Evolutionary conservation across 2,113 vertebrate species (phyloP).

Genomic region (Bettongia penicillata): DNA sequence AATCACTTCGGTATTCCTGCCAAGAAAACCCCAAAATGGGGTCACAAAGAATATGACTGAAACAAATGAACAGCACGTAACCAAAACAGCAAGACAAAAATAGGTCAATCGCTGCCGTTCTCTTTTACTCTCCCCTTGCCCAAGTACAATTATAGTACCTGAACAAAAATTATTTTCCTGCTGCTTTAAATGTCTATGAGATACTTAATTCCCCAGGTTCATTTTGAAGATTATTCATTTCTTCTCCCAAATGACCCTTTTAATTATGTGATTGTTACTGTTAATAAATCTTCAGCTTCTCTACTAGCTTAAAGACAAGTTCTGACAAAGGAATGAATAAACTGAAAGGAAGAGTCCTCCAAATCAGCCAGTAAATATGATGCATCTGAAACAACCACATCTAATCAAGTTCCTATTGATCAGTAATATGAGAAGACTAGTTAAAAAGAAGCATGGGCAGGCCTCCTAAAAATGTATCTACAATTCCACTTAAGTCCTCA

Average conservation of each 20-base stretch:
- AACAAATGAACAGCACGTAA: neutral
- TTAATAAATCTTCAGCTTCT: neutral
- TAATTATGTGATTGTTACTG: neutral
- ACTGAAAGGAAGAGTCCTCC: conserved; percentile 25
- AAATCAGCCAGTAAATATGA: conserved; percentile 50
- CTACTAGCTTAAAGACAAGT: conserved; percentile 52
- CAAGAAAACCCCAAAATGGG: neutral
- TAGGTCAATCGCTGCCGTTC: neutral
- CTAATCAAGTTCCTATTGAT: conserved; percentile 51
- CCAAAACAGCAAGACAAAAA: neutral
- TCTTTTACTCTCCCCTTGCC: neutral
- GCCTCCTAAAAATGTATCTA: conserved; percentile 28
- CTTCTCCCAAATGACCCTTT: neutral
- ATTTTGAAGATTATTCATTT: neutral
- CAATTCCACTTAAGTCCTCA: conserved; percentile 28
- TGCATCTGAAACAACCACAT: neutral
- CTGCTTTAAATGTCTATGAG: neutral
- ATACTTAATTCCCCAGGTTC: neutral
- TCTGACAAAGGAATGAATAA: conserved; percentile 57
- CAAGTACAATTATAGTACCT: neutral
- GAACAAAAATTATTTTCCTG: neutral
- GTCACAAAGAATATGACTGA: neutral
- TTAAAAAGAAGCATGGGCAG: conserved; percentile 1
- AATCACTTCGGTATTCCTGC: neutral
- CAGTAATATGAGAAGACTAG: conserved; percentile 56